Conservation (phyloP, 2,888 invertebrate species). For the Drosophila leonis region DNA sequence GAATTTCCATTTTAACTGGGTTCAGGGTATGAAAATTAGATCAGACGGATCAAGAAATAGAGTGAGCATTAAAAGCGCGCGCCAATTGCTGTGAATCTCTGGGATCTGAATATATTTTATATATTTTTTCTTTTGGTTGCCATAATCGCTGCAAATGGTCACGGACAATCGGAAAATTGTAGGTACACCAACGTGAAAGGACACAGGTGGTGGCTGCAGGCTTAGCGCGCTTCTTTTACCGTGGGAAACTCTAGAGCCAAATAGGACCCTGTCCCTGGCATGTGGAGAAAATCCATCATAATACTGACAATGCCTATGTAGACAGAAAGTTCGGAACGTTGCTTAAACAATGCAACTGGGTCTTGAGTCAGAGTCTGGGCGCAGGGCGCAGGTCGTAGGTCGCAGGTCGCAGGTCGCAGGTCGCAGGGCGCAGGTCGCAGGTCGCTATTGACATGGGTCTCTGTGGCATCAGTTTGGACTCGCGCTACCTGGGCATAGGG, state of each 20-base stretch:
- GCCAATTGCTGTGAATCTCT: slow-evolving; percentile 46
- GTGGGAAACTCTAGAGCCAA: slow-evolving; percentile 47
- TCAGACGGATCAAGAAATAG: background rate
- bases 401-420: background rate
- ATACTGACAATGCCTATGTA: slow-evolving; percentile 35
- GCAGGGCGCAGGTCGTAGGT: background rate
- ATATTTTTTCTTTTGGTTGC: slow-evolving; percentile 34
- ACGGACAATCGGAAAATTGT: slow-evolving; percentile 32
- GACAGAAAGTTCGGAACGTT: background rate
- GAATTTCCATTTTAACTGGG: too few species aligned
- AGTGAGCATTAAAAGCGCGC: slow-evolving; percentile 37
- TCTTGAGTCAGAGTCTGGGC: slow-evolving; percentile 6
- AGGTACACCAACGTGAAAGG: slow-evolving; percentile 17
- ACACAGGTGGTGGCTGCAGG: slow-evolving; percentile 63
- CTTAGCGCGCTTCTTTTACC: slow-evolving; percentile 55
- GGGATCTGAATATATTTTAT: slow-evolving; percentile 19
- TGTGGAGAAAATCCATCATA: slow-evolving; percentile 57
- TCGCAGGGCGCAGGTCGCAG: background rate
- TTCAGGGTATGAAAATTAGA: background rate
- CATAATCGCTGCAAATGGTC: slow-evolving; percentile 44
- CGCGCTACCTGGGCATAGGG: slow-evolving; percentile 45
- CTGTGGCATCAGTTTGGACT: slow-evolving; percentile 4
- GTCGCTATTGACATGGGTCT: slow-evolving; percentile 21
- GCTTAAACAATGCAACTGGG: slow-evolving; percentile 32
- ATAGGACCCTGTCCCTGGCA: slow-evolving; percentile 21